Base-by-base conservation (phyloP, 2,888 invertebrate species). In the Drepanosiphum platanoidis region DNA sequence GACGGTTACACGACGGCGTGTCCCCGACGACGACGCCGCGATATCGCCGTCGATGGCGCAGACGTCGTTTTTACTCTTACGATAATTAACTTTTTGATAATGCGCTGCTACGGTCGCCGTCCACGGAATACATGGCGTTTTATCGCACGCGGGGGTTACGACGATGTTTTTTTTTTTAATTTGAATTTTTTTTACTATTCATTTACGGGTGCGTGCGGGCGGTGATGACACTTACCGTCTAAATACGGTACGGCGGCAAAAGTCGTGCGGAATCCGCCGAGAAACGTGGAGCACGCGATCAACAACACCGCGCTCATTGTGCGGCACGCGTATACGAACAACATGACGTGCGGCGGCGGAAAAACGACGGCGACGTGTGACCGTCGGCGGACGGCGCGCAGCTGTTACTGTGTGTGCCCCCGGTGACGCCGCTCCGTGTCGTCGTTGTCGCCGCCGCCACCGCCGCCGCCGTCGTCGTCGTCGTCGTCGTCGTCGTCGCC, bases 311-410 rank as follows among this genome's bases (percentile, higher is more conserved):
- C n/a, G 75, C 18, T 64, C 34, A 58, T 68, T 11, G 75, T 46
- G 64, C 68, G 84, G 72, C 7, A 70, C 75, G 52, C 34, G 52
- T 13, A 68, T 32, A 46, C 11, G 4, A 22, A 46, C 83, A 39
- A 64, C 71, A 80, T 80, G 27, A 1, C 15, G 9, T 7, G 8
- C 32, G 46, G 15, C 61, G 71, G n/a, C n/a, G 32, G 11, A 32
- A 71, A 30, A 30, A 66, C 79, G 58, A 32, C 66, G 1, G 3
- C 80, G 46, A 22, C 68, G 75, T 22, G 22, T 66, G 74, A 74
- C 84, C 84, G 77, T 77, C 84, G 68, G 58, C 68, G 39, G 58
- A 77, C 77, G 84, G 58, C 68, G 68, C 84, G 84, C 84, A 70
- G 64, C 77, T 84, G 84, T 84, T 77, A 84, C 82, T 83, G 74